Conservation (phyloP, 1,140 invertebrate species). For the Drosophila equinoxialis region DNA sequence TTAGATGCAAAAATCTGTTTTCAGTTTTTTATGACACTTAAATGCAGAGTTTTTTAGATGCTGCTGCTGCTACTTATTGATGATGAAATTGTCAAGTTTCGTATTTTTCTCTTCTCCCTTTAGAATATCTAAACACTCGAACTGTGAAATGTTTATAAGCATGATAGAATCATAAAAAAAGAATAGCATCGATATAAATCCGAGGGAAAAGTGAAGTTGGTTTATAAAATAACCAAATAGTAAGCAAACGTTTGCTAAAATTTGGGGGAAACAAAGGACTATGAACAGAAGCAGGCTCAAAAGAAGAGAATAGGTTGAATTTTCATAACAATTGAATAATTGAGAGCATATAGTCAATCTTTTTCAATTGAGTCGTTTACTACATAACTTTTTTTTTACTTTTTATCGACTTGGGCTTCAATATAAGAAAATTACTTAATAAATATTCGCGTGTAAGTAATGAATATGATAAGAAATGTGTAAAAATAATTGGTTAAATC, state of each 20-base stretch:
- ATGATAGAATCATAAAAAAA: constrained; percentile 61
- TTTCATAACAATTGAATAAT: constrained; percentile 39
- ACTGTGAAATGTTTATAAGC: constrained; percentile 35
- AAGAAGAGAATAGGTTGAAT: not conserved
- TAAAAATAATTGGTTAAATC: too few species aligned
- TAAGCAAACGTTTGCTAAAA: not conserved
- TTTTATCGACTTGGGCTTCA: too few species aligned
- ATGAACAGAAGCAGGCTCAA: too few species aligned
- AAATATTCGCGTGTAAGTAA: too few species aligned
- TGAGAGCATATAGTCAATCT: too few species aligned
- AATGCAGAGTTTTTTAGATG: constrained; percentile 39
- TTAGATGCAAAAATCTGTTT: constrained; percentile 66
- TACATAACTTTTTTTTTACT: too few species aligned
- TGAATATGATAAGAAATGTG: too few species aligned
- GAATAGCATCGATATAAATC: constrained; percentile 39
- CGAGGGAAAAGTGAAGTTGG: constrained; percentile 20
- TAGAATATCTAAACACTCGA: constrained; percentile 71
- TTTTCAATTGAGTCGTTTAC: too few species aligned
- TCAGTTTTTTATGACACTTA: constrained; percentile 50
- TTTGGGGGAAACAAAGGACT: not conserved
- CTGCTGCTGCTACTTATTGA: constrained; percentile 55
- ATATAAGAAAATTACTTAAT: too few species aligned
- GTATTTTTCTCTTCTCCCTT: not conserved
- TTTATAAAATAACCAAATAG: constrained; percentile 43
- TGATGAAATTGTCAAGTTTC: constrained; percentile 63